Evolutionary conservation across 2,888 invertebrate species (phyloP).

Genomic region (Idaea dimidiata): DNA sequence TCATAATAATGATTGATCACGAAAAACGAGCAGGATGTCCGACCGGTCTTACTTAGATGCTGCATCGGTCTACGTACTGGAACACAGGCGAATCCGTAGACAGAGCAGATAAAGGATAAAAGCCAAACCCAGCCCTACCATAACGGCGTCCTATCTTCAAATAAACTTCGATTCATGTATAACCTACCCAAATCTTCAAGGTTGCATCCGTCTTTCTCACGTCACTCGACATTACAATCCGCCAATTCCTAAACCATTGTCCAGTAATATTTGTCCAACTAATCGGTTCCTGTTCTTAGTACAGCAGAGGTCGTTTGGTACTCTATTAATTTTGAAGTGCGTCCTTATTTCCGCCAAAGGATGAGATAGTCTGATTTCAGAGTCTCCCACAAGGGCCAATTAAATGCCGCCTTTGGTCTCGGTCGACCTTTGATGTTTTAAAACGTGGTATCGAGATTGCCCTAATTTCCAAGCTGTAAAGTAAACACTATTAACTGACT

Average conservation of each 20-base stretch:
- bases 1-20: no score
- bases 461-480: neutral
- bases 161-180: no score
- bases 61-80: no score
- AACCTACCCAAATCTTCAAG: neutral
- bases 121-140: no score
- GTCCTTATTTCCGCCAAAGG: slow-evolving; percentile 20
- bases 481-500: neutral
- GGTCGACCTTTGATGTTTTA: slow-evolving; percentile 12
- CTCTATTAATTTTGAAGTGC: slow-evolving; percentile 23
- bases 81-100: no score
- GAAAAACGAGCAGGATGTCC: no score
- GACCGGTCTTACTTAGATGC: no score
- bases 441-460: neutral
- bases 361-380: slow-evolving; percentile 17
- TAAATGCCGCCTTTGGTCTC: slow-evolving; percentile 3
- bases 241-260: slow-evolving; percentile 26
- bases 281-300: slow-evolving; percentile 30
- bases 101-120: no score
- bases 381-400: slow-evolving; percentile 16
- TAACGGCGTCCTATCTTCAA: neutral
- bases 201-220: slow-evolving; percentile 3
- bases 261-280: slow-evolving; percentile 22
- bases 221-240: slow-evolving; percentile 11
- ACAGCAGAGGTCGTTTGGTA: slow-evolving; percentile 21